Evolutionary conservation across 2,113 vertebrate genomes (phyloP).

Genomic region (Malaclemys terrapin): DNA sequence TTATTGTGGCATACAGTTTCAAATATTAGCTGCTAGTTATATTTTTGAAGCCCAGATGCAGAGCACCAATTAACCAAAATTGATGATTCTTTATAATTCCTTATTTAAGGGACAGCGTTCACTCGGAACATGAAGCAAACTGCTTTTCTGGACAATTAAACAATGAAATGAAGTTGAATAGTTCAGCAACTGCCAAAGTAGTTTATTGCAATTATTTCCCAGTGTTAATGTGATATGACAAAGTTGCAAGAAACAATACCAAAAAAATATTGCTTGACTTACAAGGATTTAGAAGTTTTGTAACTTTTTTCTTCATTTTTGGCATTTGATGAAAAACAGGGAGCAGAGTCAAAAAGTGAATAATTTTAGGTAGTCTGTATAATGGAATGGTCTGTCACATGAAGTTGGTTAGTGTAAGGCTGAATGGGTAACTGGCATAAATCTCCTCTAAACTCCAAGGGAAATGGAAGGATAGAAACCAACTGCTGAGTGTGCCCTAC

Average conservation of each 20-base stretch:
- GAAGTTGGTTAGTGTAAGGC: neutral
- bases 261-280: neutral
- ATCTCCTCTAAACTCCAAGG: no score
- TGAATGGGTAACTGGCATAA: neutral
- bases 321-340: neutral
- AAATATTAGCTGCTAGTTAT: neutral
- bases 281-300: neutral
- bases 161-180: neutral
- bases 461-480: no score
- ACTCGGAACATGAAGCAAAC: neutral
- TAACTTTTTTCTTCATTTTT: neutral
- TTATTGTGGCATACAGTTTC: neutral
- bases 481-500: no score
- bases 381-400: neutral
- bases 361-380: neutral
- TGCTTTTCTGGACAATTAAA: neutral
- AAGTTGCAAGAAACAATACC: neutral
- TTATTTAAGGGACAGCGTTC: neutral
- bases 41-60: neutral
- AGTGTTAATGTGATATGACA: neutral
- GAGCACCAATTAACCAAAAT: neutral
- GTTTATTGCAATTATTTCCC: neutral
- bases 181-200: neutral
- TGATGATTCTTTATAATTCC: neutral
- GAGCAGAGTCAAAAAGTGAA: neutral